These are phyloP conservation scores for Lycopodina hypogea DNA, from an alignment of 37 sponge, comb jelly and placozoan species.

Conservation along the genomic window DNA sequence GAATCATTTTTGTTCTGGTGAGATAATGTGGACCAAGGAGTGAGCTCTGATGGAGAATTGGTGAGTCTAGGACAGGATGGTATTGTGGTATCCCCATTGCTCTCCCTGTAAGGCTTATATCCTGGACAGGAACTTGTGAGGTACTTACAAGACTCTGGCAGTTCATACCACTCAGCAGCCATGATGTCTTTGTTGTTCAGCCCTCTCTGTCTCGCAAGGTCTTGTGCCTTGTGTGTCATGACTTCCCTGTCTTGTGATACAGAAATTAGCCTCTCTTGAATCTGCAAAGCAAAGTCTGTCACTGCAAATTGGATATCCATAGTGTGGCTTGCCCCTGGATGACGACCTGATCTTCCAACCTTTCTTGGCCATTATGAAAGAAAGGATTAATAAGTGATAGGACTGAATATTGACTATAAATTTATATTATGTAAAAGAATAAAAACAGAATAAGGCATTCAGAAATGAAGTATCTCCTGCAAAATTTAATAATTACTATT, in stretches of 20 bases:
- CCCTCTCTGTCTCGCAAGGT: conserved; percentile 36
- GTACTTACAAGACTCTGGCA: conserved; percentile 53
- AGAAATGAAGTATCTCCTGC: no score
- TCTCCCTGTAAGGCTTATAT: not conserved
- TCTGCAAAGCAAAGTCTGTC: conserved; percentile 46
- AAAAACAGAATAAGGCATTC: no score
- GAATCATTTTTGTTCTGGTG: not conserved
- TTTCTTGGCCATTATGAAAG: not conserved
- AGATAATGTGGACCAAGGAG: not conserved
- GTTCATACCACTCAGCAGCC: conserved; percentile 72
- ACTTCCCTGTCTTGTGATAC: conserved; percentile 47
- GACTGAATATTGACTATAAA: no score
- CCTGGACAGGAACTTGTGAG: not conserved
- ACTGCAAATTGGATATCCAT: conserved; percentile 20
- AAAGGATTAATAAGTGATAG: no score
- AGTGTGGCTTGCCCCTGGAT: not conserved
- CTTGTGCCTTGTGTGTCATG: conserved; percentile 38
- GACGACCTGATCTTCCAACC: not conserved
- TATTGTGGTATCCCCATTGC: not conserved
- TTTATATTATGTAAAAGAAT: no score
- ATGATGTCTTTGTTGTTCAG: conserved; percentile 51
- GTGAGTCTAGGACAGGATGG: not conserved
- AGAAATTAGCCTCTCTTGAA: conserved; percentile 51
- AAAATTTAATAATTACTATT: no score
- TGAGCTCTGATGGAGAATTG: not conserved